Conservation (phyloP, 2,888 invertebrate species). For the Aphodius granarius region DNA sequence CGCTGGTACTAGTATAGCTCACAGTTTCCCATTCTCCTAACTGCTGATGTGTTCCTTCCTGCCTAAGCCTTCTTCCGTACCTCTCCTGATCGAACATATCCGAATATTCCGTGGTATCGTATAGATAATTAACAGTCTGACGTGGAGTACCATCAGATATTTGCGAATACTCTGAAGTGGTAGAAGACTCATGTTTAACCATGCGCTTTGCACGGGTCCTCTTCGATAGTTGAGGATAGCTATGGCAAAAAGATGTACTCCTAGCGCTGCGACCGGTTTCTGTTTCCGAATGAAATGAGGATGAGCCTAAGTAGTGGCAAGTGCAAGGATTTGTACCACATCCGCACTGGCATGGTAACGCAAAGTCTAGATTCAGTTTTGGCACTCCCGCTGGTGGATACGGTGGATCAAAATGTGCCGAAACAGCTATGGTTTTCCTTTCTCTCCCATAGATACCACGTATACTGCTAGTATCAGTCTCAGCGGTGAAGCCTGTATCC, state of each 20-base stretch:
- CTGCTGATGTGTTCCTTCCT: background rate
- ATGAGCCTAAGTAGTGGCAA: background rate
- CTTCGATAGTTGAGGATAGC: constrained; percentile 2
- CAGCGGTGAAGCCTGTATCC: background rate
- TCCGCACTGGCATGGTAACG: background rate
- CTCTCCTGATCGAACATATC: background rate
- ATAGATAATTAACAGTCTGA: constrained; percentile 21
- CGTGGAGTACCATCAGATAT: constrained; percentile 9
- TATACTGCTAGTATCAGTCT: constrained; percentile 6
- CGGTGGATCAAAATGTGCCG: background rate
- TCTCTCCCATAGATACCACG: background rate
- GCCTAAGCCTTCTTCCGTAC: background rate
- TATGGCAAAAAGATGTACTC: constrained; percentile 6
- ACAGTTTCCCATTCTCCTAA: constrained; percentile 5
- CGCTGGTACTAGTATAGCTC: constrained; percentile 16
- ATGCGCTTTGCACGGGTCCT: background rate
- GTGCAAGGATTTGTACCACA: constrained; percentile 17
- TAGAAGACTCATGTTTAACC: background rate
- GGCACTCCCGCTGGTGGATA: constrained; percentile 29
- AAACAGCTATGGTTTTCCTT: background rate
- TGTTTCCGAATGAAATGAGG: constrained; percentile 18
- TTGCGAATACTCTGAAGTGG: constrained; percentile 12
- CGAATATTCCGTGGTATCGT: background rate
- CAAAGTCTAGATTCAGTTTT: constrained; percentile 31
- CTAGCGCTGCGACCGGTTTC: constrained; percentile 17